Conservation (phyloP, 1,140 invertebrate species). For the Yoshiicerus persimilis region DNA sequence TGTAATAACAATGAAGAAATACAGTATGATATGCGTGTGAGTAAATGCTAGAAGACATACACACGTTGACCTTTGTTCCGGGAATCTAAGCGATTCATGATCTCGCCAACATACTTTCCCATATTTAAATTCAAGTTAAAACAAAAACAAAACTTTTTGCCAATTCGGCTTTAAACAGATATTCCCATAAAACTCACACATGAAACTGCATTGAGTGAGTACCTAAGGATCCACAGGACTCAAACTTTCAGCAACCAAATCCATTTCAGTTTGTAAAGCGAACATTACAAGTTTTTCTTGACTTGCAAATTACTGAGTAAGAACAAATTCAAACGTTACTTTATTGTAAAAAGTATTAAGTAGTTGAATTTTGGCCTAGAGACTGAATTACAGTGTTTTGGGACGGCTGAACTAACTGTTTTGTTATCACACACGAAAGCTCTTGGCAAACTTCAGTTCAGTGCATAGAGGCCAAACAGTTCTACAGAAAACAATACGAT, state of each 20-base stretch:
- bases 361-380: constrained; percentile 11
- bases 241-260: background rate
- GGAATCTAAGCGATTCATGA: constrained; percentile 9
- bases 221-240: background rate
- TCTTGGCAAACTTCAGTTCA: background rate
- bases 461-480: background rate
- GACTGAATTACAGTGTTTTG: background rate
- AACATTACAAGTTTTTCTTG: background rate
- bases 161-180: background rate
- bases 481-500: background rate
- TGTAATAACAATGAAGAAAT: background rate
- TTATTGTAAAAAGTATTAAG: background rate
- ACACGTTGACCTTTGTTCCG: constrained; percentile 7
- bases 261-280: background rate
- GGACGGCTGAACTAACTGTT: background rate
- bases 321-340: background rate
- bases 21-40: background rate
- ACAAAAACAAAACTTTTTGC: background rate
- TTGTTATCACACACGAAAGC: constrained; percentile 9
- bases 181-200: background rate
- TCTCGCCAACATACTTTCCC: constrained; percentile 8
- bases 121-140: background rate
- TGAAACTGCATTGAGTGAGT: background rate
- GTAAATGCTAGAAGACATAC: background rate
- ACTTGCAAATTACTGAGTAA: background rate